Evolutionary conservation across 53 echinoderm and acorn worm species (phyloP).

Genomic region (Holothuria leucospilota): DNA sequence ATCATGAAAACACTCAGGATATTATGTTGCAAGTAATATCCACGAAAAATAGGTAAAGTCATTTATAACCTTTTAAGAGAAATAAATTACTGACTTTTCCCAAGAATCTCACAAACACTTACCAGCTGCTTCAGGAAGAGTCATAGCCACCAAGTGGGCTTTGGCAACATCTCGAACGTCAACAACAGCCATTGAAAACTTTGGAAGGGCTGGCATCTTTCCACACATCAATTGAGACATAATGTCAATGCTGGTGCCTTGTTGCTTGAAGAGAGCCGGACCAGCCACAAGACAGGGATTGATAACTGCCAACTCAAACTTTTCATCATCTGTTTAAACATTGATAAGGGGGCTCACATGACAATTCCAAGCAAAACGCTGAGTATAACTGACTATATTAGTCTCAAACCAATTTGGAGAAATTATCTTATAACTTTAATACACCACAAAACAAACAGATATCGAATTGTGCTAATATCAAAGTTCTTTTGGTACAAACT

Average conservation of each 20-base stretch:
- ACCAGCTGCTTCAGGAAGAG: slow-evolving; percentile 72
- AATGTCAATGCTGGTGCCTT: slow-evolving; percentile 65
- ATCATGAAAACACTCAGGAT: no score
- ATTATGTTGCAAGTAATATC: no score
- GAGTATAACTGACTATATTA: no score
- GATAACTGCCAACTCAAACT: slow-evolving; percentile 77
- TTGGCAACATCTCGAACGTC: slow-evolving; percentile 86
- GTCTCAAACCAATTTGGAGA: no score
- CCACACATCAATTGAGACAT: slow-evolving; percentile 56
- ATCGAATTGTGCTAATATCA: no score
- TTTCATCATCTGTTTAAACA: slow-evolving; percentile 56
- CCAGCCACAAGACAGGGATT: slow-evolving; percentile 79
- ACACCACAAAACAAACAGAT: no score
- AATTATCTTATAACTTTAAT: no score
- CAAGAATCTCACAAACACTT: background rate
- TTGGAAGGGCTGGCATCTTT: slow-evolving; percentile 60
- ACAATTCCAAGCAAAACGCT: background rate
- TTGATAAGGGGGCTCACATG: background rate
- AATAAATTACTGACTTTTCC: no score
- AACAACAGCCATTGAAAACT: slow-evolving; percentile 52
- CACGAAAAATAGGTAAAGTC: no score
- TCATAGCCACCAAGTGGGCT: slow-evolving; percentile 76
- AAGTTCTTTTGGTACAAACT: no score
- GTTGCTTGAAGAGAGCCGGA: slow-evolving; percentile 66
- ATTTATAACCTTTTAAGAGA: no score